A percentile compares a stretch with the other conserved stretches of the same genome.
Conservation (phyloP, 2,888 invertebrate species). For the Synergus itoensis region DNA sequence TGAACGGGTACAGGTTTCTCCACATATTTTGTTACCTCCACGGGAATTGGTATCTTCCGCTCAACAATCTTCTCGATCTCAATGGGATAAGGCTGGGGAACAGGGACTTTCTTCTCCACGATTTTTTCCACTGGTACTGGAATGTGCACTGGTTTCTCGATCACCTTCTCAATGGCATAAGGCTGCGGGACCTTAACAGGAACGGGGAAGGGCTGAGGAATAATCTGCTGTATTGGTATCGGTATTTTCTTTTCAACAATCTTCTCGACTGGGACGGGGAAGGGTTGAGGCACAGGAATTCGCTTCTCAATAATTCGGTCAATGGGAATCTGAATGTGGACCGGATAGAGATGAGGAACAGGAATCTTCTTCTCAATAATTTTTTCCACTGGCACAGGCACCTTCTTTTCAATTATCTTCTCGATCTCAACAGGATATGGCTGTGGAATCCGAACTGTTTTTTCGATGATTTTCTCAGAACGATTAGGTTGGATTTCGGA, state of each 20-base stretch:
- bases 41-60: slow-evolving; percentile 78
- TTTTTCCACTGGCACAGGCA: slow-evolving; percentile 80
- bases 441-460: slow-evolving; percentile 74
- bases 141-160: slow-evolving; percentile 79
- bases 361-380: slow-evolving; percentile 81
- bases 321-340: slow-evolving; percentile 75
- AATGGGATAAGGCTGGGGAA: slow-evolving; percentile 79
- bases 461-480: slow-evolving; percentile 75
- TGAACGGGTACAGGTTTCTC: slow-evolving; percentile 59
- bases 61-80: slow-evolving; percentile 78
- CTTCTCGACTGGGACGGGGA: slow-evolving; percentile 75
- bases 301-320: slow-evolving; percentile 81
- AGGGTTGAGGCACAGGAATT: slow-evolving; percentile 74
- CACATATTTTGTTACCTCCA: slow-evolving; percentile 65
- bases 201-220: slow-evolving; percentile 71
- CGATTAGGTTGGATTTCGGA: slow-evolving; percentile 44
- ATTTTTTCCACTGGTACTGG: slow-evolving; percentile 79
- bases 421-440: slow-evolving; percentile 79
- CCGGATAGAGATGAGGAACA: slow-evolving; percentile 78
- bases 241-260: slow-evolving; percentile 78
- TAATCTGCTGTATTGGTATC: slow-evolving; percentile 65
- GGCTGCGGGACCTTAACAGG: slow-evolving; percentile 80
- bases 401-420: slow-evolving; percentile 78
- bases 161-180: slow-evolving; percentile 78
- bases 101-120: slow-evolving; percentile 82